Percentiles rank a stretch among this genome's conserved stretches.
Conservation (phyloP, 2,888 invertebrate genomes). For the Lepidonotus clava region DNA sequence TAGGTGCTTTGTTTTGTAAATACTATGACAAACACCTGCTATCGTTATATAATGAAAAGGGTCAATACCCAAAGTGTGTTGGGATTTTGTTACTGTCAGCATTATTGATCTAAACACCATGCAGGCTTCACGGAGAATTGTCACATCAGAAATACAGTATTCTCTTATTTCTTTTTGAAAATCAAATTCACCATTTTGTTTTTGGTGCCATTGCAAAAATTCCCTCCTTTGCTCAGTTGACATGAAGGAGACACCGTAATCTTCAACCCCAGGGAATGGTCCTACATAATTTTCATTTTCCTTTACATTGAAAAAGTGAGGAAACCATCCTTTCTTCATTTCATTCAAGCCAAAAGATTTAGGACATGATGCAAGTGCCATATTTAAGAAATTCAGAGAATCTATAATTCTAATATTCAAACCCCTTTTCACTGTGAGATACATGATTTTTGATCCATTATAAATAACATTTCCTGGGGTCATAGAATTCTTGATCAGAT, state of each 20-base stretch:
- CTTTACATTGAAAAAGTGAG: not conserved
- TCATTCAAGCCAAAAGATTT: slow-evolving; percentile 9
- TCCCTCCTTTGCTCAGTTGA: not conserved
- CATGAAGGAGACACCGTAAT: not conserved
- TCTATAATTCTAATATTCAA: not conserved
- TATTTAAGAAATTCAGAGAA: not conserved
- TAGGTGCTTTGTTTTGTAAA: not conserved
- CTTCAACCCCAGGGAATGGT: not conserved
- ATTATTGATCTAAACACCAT: not conserved
- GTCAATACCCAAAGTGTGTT: not conserved
- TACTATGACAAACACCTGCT: not conserved
- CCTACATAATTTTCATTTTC: slow-evolving; percentile 20
- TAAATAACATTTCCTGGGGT: not conserved
- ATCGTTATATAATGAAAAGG: slow-evolving; percentile 2
- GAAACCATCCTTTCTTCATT: not conserved
- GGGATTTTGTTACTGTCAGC: not conserved
- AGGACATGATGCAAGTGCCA: not conserved
- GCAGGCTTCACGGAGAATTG: not conserved
- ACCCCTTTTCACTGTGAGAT: not conserved
- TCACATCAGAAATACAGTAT: slow-evolving; percentile 13
- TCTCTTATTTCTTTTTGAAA: slow-evolving; percentile 5
- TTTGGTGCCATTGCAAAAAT: not conserved
- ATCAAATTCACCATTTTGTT: not conserved
- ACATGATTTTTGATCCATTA: slow-evolving; percentile 32
- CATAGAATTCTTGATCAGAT: not conserved